phyloP scores from a whole-genome alignment of 2,113 vertebrate species.

The Sinocyclocheilus grahami region DNA sequence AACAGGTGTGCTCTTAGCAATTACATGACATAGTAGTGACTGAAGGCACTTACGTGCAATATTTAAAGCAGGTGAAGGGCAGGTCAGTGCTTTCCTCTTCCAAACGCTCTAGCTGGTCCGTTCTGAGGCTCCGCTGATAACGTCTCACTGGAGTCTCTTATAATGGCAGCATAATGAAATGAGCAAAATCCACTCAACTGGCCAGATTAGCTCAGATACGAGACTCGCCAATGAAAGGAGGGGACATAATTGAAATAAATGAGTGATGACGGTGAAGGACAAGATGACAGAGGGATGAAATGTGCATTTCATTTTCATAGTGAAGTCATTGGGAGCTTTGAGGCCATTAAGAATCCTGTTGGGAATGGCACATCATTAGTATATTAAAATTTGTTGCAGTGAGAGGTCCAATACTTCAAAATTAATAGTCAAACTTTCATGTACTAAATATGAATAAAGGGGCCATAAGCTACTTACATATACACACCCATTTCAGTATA shows the following conservation, averaged over 20 bases:
- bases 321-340: slow-evolving; percentile 20
- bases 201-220: slow-evolving; percentile 22
- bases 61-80: slow-evolving; percentile 64
- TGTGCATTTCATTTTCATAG: slow-evolving; percentile 66
- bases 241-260: slow-evolving; percentile 63
- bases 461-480: neutral
- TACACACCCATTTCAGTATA: neutral
- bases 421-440: neutral
- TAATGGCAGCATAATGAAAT: slow-evolving; percentile 73
- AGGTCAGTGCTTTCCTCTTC: slow-evolving; percentile 49
- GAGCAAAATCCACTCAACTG: slow-evolving; percentile 60
- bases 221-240: slow-evolving; percentile 54
- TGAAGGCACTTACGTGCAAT: neutral
- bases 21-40: neutral
- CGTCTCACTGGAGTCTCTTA: slow-evolving; percentile 45
- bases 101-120: neutral
- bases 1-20: slow-evolving; percentile 23
- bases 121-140: slow-evolving; percentile 49
- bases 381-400: neutral
- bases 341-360: neutral
- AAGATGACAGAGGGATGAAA: slow-evolving; percentile 51
- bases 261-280: slow-evolving; percentile 64
- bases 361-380: neutral
- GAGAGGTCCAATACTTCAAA: neutral
- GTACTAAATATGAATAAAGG: neutral